Conservation (phyloP, 2,888 invertebrate species). For the Flabesymbios commensalis region DNA sequence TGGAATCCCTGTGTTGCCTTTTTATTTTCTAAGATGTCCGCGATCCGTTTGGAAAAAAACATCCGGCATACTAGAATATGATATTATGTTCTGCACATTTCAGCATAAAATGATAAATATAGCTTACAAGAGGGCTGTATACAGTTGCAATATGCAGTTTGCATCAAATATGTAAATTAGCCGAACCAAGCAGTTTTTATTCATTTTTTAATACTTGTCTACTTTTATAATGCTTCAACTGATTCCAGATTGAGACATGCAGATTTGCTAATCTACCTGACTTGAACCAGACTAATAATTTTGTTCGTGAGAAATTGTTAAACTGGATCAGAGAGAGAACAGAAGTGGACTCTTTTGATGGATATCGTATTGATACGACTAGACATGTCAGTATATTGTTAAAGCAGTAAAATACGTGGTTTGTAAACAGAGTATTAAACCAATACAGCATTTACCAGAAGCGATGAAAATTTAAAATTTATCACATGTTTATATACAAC, state of each 20-base stretch:
- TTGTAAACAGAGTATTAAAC: no score
- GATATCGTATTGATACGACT: conserved; percentile 38
- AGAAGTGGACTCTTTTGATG: conserved; percentile 36
- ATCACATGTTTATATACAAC: no score
- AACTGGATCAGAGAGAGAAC: conserved; percentile 35
- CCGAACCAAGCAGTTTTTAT: no score
- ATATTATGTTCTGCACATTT: no score
- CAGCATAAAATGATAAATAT: no score
- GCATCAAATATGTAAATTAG: neutral
- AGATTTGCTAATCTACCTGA: conserved; percentile 37
- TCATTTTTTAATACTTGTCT: neutral
- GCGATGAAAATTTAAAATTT: no score
- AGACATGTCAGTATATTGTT: conserved; percentile 4
- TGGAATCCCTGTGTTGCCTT: no score
- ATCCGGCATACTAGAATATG: no score
- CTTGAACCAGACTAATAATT: conserved; percentile 37
- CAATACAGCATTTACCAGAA: no score
- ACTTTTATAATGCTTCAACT: neutral
- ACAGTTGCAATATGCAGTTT: neutral
- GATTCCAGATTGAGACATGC: conserved; percentile 31
- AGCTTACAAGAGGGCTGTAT: neutral
- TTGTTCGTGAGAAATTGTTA: conserved; percentile 28
- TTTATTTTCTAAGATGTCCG: neutral
- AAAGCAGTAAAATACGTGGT: no score
- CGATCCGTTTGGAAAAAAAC: neutral